Evolutionary conservation across 2,113 vertebrate genomes (phyloP).

Genomic region (Hippocampus zosterae): DNA sequence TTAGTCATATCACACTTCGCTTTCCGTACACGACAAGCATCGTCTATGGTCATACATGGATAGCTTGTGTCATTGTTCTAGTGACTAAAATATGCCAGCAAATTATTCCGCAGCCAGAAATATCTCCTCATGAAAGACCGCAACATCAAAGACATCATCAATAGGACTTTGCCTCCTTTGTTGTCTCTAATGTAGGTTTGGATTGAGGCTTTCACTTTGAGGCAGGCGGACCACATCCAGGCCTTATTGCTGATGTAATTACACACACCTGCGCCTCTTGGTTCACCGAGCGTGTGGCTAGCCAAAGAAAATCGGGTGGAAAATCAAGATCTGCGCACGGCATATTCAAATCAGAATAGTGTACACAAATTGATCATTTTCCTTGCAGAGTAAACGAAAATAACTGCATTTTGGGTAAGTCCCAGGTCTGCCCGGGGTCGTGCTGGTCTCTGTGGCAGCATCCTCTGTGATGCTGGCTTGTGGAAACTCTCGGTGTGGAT

Average conservation of each 20-base stretch:
- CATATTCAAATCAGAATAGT: conserved; percentile 18
- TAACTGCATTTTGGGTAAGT: neutral
- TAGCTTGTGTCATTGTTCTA: conserved; percentile 30
- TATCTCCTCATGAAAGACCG: conserved; percentile 44
- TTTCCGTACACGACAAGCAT: conserved; percentile 13
- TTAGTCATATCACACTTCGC: conserved; percentile 9
- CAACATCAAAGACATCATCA: conserved; percentile 60
- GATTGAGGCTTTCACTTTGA: conserved; percentile 60
- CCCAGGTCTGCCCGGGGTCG: too few species aligned
- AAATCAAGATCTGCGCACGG: conserved; percentile 20
- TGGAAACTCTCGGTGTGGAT: too few species aligned
- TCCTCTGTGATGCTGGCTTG: too few species aligned
- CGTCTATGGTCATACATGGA: conserved; percentile 24
- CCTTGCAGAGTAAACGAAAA: neutral
- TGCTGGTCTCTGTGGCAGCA: too few species aligned
- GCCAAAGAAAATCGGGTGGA: conserved; percentile 13
- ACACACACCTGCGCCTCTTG: conserved; percentile 70
- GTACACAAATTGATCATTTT: conserved; percentile 26
- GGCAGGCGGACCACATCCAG: conserved; percentile 73
- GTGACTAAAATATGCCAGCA: conserved; percentile 53
- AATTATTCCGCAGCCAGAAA: conserved; percentile 49
- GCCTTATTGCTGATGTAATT: conserved; percentile 72
- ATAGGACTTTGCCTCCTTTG: conserved; percentile 50
- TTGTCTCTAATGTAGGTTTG: conserved; percentile 46
- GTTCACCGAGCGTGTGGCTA: conserved; percentile 41